phyloP scores from a whole-genome alignment of 1,140 invertebrate genomes.

The Drosophila subpulchrella region DNA sequence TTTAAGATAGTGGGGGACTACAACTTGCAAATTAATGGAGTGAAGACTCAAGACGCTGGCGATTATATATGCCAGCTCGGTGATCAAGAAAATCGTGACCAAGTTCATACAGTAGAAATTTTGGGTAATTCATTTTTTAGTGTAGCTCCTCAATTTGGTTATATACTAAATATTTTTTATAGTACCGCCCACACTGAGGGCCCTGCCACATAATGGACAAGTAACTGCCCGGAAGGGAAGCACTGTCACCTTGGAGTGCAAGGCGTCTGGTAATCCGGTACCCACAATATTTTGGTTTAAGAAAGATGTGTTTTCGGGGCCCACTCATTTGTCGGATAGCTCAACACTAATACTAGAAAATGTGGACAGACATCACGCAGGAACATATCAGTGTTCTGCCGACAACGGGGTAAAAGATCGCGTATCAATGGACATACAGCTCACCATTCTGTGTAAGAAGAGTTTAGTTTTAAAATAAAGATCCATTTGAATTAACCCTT shows the following conservation, averaged over 20 bases:
- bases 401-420: conserved; percentile 88
- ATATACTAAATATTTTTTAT: conserved; percentile 51
- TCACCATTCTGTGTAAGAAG: conserved; percentile 87
- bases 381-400: conserved; percentile 88
- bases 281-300: conserved; percentile 84
- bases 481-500: not conserved
- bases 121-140: conserved; percentile 81
- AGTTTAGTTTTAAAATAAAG: not conserved
- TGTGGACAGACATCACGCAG: conserved; percentile 87
- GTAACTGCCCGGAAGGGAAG: conserved; percentile 86
- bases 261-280: conserved; percentile 86
- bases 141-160: not conserved
- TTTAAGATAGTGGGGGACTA: conserved; percentile 87
- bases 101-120: conserved; percentile 86
- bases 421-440: conserved; percentile 86
- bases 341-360: conserved; percentile 86
- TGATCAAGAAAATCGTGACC: conserved; percentile 85
- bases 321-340: conserved; percentile 85
- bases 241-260: conserved; percentile 86
- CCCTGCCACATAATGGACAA: conserved; percentile 85
- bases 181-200: conserved; percentile 85
- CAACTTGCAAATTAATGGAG: conserved; percentile 87
- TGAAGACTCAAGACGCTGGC: conserved; percentile 85
- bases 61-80: conserved; percentile 86
- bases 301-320: conserved; percentile 81